phyloP scores from a whole-genome alignment of 2,113 vertebrate genomes.

The Zeus faber region DNA sequence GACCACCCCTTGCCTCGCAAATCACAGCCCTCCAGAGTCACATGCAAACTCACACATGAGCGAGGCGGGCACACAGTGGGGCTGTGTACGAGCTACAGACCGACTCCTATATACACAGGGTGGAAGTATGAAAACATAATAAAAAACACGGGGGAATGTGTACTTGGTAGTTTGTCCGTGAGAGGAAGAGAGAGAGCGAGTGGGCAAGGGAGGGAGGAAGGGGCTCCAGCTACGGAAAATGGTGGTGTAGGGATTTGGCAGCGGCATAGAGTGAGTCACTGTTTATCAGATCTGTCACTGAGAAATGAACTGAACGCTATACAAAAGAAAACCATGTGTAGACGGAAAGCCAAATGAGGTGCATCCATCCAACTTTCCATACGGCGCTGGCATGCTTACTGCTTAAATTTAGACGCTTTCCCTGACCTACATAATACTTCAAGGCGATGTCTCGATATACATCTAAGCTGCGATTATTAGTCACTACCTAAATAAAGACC shows the following conservation, averaged over 20 bases:
- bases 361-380: neutral
- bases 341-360: neutral
- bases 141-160: too few species aligned
- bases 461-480: neutral
- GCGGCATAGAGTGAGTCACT: conserved; percentile 67
- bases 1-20: conserved; percentile 45
- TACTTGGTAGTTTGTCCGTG: too few species aligned
- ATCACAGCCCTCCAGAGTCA: neutral
- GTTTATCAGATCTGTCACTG: conserved; percentile 67
- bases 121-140: too few species aligned
- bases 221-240: conserved; percentile 68
- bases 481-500: conserved; percentile 2
- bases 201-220: conserved; percentile 23
- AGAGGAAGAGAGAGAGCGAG: conserved; percentile 29
- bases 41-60: neutral
- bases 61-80: too few species aligned
- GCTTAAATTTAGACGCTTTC: too few species aligned
- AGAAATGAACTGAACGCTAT: conserved; percentile 50
- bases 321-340: conserved; percentile 33
- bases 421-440: too few species aligned
- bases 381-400: too few species aligned
- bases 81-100: too few species aligned
- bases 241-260: conserved; percentile 71
- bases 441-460: neutral
- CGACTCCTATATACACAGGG: too few species aligned